Base-by-base conservation (phyloP, 1,140 invertebrate species). In the Gonioctena quinquepunctata region DNA sequence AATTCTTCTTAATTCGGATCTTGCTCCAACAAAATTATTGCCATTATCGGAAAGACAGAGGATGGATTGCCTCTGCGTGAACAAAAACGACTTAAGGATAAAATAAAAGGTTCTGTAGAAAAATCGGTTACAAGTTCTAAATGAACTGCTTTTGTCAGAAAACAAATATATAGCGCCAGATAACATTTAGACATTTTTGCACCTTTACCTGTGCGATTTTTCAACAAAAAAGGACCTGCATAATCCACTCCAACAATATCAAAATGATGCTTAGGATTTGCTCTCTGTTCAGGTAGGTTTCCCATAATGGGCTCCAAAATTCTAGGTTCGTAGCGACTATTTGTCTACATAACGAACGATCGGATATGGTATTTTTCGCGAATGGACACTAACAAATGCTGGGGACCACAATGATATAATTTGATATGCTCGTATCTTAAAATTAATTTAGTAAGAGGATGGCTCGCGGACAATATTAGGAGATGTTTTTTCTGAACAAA, bases 81-180 rank as follows among this genome's bases (percentile, higher is more conserved):
- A 11, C 73, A 70, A 62, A 83, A 83, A n/a, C 79, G 60, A n/a
- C 61, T 57, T 11, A 83, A 74, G 11, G 76, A 68, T 48, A 68
- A 50, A 0, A 83, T 8, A 56, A 83, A 80, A 1, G 65, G 64
- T 0, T 65, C 61, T 3, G 69, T 64, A 4, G n/a, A n/a, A n/a
- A n/a, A n/a, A n/a, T n/a, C n/a, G n/a, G n/a, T n/a, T n/a, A n/a
- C n/a, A n/a, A n/a, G 69, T 59, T 85, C 83, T 19, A 84, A 67
- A 70, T 84, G 81, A 1, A 84, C 68, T 0, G 83, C 82, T 25
- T 76, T 76, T 0, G 76, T 76, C 0, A 56, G 26, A 25, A 72
- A 48, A 60, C 71, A 72, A 11, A 65, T 48, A 16, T 70, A 66
- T 11, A 70, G 8, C 1, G 50, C 66, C 6, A 70, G 42, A 49